Conservation (phyloP, 30 jellyfish, hydroid and myxozoan species). For the Rhopilema esculentum region DNA sequence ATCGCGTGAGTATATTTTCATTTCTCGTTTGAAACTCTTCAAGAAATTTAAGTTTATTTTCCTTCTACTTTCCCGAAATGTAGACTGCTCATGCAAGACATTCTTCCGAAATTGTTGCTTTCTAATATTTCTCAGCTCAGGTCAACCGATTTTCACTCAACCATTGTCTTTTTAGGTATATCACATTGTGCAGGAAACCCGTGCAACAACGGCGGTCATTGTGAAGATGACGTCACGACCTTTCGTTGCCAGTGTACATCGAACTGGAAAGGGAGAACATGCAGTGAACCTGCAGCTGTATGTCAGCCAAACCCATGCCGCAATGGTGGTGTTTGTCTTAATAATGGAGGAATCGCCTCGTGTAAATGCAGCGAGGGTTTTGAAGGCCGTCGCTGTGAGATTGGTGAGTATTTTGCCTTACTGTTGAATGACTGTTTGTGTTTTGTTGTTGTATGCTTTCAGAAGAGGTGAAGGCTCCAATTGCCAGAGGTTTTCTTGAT, state of each 20-base stretch:
- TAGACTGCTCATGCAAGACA: not conserved
- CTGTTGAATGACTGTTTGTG: not conserved
- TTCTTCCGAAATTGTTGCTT: too few relatives aligned
- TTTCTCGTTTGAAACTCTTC: not conserved
- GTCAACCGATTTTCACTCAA: too few relatives aligned
- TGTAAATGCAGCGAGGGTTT: constrained; percentile 86
- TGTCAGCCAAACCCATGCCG: constrained; percentile 71
- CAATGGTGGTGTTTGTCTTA: constrained; percentile 71
- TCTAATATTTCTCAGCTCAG: too few relatives aligned
- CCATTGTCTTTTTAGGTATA: constrained; percentile 34
- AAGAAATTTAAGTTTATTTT: not conserved
- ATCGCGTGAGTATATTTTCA: constrained; percentile 50
- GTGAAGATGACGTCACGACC: constrained; percentile 62
- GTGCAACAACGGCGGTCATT: constrained; percentile 77
- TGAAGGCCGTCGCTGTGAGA: constrained; percentile 84
- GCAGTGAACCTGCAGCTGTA: constrained; percentile 70
- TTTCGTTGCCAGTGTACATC: constrained; percentile 47
- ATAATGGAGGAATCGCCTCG: constrained; percentile 69
- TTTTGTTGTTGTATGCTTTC: too few relatives aligned
- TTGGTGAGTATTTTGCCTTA: constrained; percentile 45
- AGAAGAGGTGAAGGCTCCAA: too few relatives aligned
- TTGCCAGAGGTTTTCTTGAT: too few relatives aligned
- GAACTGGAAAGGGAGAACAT: constrained; percentile 77
- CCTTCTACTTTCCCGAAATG: not conserved
- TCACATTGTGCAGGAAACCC: constrained; percentile 82